Conservation (phyloP, 2,113 vertebrate genomes). For the Ptychochromis oligacanthus region DNA sequence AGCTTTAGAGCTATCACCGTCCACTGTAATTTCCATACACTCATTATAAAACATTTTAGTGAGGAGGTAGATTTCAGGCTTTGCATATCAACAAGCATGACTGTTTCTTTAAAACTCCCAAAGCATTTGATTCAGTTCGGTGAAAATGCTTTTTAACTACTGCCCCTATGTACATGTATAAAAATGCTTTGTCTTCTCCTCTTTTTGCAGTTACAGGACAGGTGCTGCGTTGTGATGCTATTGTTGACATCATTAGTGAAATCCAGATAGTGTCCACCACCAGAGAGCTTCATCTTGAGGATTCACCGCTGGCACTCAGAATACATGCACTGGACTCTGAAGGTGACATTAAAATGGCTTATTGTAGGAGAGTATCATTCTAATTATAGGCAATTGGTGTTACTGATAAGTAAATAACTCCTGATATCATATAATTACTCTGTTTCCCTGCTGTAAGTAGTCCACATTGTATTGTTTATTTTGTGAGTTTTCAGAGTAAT, state of each 20-base stretch:
- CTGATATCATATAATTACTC: background rate
- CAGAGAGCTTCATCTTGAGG: slow-evolving; percentile 94
- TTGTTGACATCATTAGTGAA: slow-evolving; percentile 90
- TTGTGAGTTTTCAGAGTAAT: slow-evolving; percentile 27
- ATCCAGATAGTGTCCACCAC: slow-evolving; percentile 96
- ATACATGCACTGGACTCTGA: slow-evolving; percentile 95
- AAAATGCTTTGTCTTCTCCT: background rate
- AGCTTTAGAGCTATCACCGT: background rate
- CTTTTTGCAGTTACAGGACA: slow-evolving; percentile 87
- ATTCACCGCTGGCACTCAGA: slow-evolving; percentile 90
- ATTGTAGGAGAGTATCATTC: background rate
- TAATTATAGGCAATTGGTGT: background rate
- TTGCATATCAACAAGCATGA: background rate
- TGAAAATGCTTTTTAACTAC: background rate
- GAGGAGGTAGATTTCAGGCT: background rate
- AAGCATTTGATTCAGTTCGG: background rate
- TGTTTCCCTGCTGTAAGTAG: background rate
- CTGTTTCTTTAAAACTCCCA: background rate
- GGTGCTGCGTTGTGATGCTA: slow-evolving; percentile 93
- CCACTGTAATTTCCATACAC: background rate
- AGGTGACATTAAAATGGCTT: slow-evolving; percentile 76
- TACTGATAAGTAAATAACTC: background rate
- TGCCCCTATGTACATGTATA: background rate
- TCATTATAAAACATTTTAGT: background rate
- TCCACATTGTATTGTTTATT: slow-evolving; percentile 16